Evolutionary conservation across 30 jellyfish, hydroid and myxozoan genomes (phyloP).

Genomic region (Aurelia coerulea): DNA sequence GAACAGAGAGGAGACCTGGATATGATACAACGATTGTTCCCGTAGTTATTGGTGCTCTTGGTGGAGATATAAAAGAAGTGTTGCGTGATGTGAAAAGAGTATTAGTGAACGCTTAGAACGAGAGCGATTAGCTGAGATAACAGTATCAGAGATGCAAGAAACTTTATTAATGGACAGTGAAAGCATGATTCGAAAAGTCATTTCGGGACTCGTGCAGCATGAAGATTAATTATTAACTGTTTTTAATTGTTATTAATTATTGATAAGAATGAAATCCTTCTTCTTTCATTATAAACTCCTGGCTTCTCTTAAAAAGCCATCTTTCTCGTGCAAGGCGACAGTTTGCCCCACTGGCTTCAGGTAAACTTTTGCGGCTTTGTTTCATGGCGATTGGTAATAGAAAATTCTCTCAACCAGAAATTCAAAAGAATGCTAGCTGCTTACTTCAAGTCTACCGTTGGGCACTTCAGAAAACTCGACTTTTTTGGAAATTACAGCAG

Average conservation of each 20-base stretch:
- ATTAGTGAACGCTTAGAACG: conserved; percentile 1
- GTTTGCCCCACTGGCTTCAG: no score
- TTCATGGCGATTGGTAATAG: no score
- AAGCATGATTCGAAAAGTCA: not conserved
- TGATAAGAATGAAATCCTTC: no score
- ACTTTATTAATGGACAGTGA: conserved; percentile 5
- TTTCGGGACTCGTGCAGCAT: not conserved
- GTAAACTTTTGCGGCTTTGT: no score
- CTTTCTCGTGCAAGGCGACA: no score
- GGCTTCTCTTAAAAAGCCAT: no score
- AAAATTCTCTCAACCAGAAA: no score
- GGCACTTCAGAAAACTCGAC: no score
- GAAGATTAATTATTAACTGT: not conserved
- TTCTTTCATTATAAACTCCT: no score
- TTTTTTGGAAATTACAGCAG: no score
- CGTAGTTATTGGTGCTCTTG: conserved; percentile 14
- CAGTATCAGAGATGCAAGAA: conserved; percentile 6
- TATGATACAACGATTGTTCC: not conserved
- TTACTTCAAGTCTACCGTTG: no score
- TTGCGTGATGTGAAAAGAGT: conserved; percentile 4
- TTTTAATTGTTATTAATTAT: not conserved
- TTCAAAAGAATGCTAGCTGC: not conserved
- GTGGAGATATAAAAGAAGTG: conserved; percentile 3
- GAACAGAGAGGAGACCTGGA: not conserved
- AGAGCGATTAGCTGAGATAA: not conserved